Base-by-base conservation (phyloP, 2,797 vertebrate genomes). In the Alectoris magna region DNA sequence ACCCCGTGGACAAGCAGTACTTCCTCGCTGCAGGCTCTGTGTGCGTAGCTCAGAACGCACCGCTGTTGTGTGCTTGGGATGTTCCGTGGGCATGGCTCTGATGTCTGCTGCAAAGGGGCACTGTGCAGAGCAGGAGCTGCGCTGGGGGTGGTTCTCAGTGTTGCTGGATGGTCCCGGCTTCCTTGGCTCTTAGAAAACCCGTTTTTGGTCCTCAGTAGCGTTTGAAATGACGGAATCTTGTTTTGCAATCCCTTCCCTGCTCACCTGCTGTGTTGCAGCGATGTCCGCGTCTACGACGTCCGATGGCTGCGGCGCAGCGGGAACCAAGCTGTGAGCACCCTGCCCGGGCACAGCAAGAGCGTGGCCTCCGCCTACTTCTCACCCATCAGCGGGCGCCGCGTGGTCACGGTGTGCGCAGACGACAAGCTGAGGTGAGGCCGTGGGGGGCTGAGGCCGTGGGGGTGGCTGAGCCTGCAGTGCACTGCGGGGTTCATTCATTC, bases 321-420 rank as follows among this genome's bases (percentile, higher is more conserved):
- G 48, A 98, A 70, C 87, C 39, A 87, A 36, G 81, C 98, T 3
- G 97, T 99, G 67, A 97, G 98, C 36, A 79, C 94, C 68, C 96
- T 99, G 8, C 6, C 23, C 1, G 98, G 98, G 6, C 98, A 99
- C 96, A 94, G 90, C 5, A 97, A 89, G 68, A 98, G 97, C 38
- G 96, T 99, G 18, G 96, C 97, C 71, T 98, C 98, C 0, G 98
- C 98, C 0, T 99, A 98, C 87, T 99, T 99, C 97, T 99, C 99
- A 7, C 98, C 99, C 11, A n/a, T 63, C 9, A 98, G 98, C 5
- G 99, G 99, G 18, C 98, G 96, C 97, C 95, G 97, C 87, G 97
- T 99, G 23, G 97, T 99, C 83, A 99, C 98, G 0, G 97, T 98
- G 38, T 98, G 98, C 80, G 95, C 98, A 58, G 99, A 99, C 41